Base-by-base conservation (phyloP, 2,797 vertebrate genomes). In the Carcharodon carcharias region DNA sequence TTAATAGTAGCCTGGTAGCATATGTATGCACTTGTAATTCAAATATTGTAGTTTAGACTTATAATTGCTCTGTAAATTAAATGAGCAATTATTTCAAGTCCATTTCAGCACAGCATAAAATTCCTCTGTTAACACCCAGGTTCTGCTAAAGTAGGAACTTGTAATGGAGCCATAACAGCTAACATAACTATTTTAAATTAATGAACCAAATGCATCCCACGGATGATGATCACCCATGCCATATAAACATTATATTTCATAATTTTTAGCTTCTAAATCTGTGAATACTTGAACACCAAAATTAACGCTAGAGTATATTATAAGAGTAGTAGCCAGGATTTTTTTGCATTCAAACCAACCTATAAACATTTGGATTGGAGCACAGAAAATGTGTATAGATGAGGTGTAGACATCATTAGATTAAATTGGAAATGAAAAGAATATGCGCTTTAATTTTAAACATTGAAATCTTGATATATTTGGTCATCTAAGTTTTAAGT, bases 321-420 rank as follows among this genome's bases (percentile, higher is more conserved):
- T 21, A 65, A 45, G 40, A 56, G 26, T 28, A 45, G n/a, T 50
- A 31, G n/a, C 16, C 93, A 95, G 45, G 94, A 54, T 95, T 77
- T 56, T 77, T 71, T 95, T 95, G 94, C 69, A 54, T 58, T 95
- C 94, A 95, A 73, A 77, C 28, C 69, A 95, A 40, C 94, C 69
- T 77, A 58, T 95, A 77, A 56, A 56, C 26, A 56, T 77, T 77
- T 56, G 28, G 31, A 95, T 31, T 95, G 94, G 94, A 58, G 69
- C 69, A 77, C 18, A n/a, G 54, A 45, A 95, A 95, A 95, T 56
- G 26, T 73, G 50, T 95, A 56, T 4, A 35, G 69, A 50, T 31
- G 69, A 58, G 69, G 50, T 95, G 28, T 95, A 58, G 6, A 56
- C 28, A 77, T 95, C 35, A 23, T 95, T 77, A 71, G 31, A 2